phyloP scores from a whole-genome alignment of 2,113 vertebrate species.

The Dinomys branickii region DNA sequence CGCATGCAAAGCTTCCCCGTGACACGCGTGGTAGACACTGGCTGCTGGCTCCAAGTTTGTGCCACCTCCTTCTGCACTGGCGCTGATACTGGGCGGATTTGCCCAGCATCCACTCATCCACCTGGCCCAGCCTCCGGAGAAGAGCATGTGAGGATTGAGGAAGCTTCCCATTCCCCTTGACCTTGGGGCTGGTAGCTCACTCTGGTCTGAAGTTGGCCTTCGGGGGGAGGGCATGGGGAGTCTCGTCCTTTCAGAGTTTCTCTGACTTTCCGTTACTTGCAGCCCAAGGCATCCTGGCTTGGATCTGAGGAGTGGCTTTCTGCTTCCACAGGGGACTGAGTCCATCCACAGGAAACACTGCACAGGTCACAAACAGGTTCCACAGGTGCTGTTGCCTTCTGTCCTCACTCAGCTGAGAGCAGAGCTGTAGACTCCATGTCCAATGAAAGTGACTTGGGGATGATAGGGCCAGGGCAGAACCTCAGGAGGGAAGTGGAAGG shows the following conservation, averaged over 20 bases:
- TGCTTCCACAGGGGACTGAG: background rate
- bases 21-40: fast-evolving
- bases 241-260: background rate
- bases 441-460: background rate
- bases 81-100: fast-evolving
- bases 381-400: fast-evolving
- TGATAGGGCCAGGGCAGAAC: too few species aligned
- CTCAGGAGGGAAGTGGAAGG: background rate
- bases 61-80: background rate
- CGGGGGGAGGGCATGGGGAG: background rate
- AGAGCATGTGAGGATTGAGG: background rate
- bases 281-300: background rate
- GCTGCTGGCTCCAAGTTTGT: fast-evolving
- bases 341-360: too few species aligned
- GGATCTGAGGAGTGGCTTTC: too few species aligned
- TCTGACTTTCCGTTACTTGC: background rate
- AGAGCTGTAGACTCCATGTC: fast-evolving
- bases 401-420: background rate
- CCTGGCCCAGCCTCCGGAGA: background rate
- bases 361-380: background rate
- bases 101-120: background rate
- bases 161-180: fast-evolving
- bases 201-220: too few species aligned
- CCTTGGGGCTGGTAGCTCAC: background rate
- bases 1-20: fast-evolving